Conservation (phyloP, 1,140 invertebrate genomes). For the Drosophila novamexicana region DNA sequence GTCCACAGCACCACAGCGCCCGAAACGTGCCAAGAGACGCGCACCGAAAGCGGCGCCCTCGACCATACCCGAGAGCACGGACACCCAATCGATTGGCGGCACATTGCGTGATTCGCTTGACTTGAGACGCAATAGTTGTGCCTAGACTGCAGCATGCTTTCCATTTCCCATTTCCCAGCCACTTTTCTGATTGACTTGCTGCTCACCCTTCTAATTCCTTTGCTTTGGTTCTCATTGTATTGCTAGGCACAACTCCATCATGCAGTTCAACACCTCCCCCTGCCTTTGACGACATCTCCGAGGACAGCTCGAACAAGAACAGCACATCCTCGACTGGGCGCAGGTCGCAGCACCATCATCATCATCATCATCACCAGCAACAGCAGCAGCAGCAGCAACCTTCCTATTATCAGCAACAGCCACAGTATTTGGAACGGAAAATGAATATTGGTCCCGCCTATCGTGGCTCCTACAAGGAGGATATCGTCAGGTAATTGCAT, state of each 20-base stretch:
- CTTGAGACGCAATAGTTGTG: slow-evolving; percentile 50
- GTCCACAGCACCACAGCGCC: slow-evolving; percentile 13
- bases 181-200: not conserved
- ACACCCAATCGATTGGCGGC: slow-evolving; percentile 24
- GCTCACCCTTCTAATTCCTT: slow-evolving; percentile 38
- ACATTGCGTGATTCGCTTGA: slow-evolving; percentile 25
- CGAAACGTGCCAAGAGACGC: slow-evolving; percentile 45
- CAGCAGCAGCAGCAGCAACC: slow-evolving; percentile 84
- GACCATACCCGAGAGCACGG: slow-evolving; percentile 71
- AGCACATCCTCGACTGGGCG: slow-evolving; percentile 84
- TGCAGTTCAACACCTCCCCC: slow-evolving; percentile 95
- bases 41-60: slow-evolving; percentile 65
- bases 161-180: slow-evolving; percentile 12
- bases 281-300: slow-evolving; percentile 91
- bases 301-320: slow-evolving; percentile 86
- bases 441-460: slow-evolving; percentile 84
- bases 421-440: slow-evolving; percentile 84
- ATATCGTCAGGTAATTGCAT: slow-evolving; percentile 69
- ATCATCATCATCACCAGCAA: slow-evolving; percentile 85
- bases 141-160: slow-evolving; percentile 16
- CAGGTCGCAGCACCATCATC: slow-evolving; percentile 78
- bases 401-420: slow-evolving; percentile 72
- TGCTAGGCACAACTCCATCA: slow-evolving; percentile 84
- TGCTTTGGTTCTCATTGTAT: slow-evolving; percentile 73
- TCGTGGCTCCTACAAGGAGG: slow-evolving; percentile 82